These are phyloP conservation scores for Listrodromus nycthemerus DNA, from an alignment of 2,888 invertebrate genomes.

Conservation along the genomic window DNA sequence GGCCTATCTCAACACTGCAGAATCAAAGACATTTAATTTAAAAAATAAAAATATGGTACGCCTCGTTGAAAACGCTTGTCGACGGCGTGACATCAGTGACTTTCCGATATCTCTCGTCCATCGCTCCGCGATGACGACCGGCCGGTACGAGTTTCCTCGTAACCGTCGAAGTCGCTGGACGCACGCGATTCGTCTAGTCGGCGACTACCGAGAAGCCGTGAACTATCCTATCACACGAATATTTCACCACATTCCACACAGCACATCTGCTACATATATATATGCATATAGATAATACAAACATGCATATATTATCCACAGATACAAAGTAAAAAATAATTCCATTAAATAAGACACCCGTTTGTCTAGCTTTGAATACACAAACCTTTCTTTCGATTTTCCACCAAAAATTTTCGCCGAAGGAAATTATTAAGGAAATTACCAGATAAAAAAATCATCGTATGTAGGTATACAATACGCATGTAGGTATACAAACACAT, in stretches of 20 bases:
- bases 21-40: neutral
- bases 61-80: neutral
- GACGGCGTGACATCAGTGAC: neutral
- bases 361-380: too few relatives aligned
- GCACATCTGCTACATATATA: neutral
- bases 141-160: neutral
- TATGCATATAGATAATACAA: neutral
- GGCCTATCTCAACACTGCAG: neutral
- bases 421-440: too few relatives aligned
- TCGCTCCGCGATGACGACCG: neutral
- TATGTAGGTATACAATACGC: too few relatives aligned
- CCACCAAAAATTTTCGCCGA: too few relatives aligned
- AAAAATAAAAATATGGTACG: neutral
- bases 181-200: neutral
- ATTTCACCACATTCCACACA: neutral
- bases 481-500: too few relatives aligned
- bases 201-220: neutral
- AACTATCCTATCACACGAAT: constrained; percentile 8
- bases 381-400: too few relatives aligned
- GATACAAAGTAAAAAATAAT: neutral
- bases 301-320: neutral
- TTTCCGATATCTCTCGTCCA: neutral
- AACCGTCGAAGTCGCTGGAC: neutral
- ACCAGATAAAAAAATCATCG: too few relatives aligned
- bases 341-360: too few relatives aligned